These are phyloP conservation scores for Megalurothrips usitatus DNA, from an alignment of 2,888 invertebrate species.

Conservation along the genomic window DNA sequence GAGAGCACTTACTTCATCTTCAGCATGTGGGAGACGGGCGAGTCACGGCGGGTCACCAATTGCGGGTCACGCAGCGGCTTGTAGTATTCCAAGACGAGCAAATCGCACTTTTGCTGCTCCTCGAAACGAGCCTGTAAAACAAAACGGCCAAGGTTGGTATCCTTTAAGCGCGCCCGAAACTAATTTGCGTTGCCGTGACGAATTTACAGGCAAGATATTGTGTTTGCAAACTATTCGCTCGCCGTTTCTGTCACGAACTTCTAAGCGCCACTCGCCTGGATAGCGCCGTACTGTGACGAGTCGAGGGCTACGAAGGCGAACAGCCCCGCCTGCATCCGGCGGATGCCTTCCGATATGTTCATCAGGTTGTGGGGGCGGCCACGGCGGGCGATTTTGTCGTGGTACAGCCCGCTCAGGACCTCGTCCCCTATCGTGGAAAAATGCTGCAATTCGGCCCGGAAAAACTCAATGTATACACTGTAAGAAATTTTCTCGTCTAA, in stretches of 20 bases:
- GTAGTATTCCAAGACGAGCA: neutral
- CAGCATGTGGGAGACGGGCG: neutral
- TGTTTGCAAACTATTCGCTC: too few relatives aligned
- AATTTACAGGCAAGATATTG: too few relatives aligned
- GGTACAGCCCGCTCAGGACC: neutral
- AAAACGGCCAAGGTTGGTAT: neutral
- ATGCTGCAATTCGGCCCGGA: too few relatives aligned
- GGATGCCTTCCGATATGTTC: neutral
- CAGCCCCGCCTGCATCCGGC: constrained; percentile 10
- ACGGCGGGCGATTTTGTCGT: neutral
- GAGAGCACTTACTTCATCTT: constrained; percentile 2
- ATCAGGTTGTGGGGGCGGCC: neutral
- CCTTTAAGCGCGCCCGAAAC: neutral
- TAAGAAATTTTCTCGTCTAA: too few relatives aligned
- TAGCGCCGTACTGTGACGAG: neutral
- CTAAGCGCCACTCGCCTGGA: neutral
- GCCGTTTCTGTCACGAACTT: too few relatives aligned
- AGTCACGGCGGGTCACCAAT: neutral
- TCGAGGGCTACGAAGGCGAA: constrained; percentile 11
- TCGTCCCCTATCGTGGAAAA: neutral
- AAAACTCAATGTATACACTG: too few relatives aligned
- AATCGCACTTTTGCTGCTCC: constrained; percentile 3
- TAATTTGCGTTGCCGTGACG: neutral
- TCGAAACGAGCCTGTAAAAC: neutral
- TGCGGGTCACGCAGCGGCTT: neutral